phyloP scores from a whole-genome alignment of 2,113 vertebrate species.

The Albula goreensis region DNA sequence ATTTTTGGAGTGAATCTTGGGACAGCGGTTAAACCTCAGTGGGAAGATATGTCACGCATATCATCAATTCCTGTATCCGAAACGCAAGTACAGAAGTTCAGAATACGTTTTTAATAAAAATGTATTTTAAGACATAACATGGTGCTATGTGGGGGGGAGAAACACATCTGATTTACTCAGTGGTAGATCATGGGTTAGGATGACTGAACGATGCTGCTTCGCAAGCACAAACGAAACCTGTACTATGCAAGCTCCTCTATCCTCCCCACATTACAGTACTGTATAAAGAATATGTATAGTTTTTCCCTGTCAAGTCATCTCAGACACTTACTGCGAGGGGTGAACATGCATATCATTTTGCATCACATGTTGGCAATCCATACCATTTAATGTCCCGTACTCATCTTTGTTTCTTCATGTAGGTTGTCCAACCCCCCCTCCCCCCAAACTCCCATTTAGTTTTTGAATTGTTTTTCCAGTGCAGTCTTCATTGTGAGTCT shows the following conservation, averaged over 20 bases:
- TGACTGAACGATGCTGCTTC: conserved; percentile 49
- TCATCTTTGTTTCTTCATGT: not conserved
- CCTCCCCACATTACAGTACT: conserved; percentile 42
- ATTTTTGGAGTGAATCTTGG: not conserved
- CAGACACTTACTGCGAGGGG: not conserved
- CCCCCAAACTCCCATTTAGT: not conserved
- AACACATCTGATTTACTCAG: conserved; percentile 46
- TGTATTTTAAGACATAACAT: conserved; percentile 50
- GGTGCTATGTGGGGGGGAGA: conserved; percentile 69
- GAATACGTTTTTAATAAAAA: conserved; percentile 33
- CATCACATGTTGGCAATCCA: conserved; percentile 1
- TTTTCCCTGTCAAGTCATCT: conserved; percentile 11
- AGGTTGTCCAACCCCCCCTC: not conserved
- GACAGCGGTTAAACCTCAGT: not conserved
- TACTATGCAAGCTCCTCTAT: conserved; percentile 73
- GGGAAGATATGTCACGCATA: conserved; percentile 30
- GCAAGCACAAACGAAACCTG: conserved; percentile 73
- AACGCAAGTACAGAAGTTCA: conserved; percentile 37
- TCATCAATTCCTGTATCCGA: conserved; percentile 46
- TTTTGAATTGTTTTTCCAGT: not conserved
- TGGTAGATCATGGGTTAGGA: conserved; percentile 32
- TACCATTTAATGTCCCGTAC: conserved; percentile 5
- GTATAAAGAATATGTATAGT: conserved; percentile 26
- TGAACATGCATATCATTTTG: conserved; percentile 24
- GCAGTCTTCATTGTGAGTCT: not conserved